phyloP scores from a whole-genome alignment of 2,113 vertebrate species.

The Alaudala cheleensis region DNA sequence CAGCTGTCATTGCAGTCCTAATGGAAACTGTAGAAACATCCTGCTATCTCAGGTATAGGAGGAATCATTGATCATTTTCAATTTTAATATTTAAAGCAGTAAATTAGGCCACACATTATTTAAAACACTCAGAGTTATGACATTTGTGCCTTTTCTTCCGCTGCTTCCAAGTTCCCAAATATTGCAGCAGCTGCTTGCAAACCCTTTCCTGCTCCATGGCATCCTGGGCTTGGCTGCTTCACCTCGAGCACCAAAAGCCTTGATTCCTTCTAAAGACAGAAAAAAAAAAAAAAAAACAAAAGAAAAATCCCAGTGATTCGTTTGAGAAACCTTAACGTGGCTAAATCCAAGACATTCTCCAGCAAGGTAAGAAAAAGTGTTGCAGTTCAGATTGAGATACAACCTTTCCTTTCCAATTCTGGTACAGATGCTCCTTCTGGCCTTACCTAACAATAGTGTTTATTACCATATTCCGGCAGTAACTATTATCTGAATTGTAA shows the following conservation, averaged over 20 bases:
- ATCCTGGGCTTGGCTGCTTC: neutral
- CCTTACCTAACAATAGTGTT: neutral
- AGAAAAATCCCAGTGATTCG: neutral
- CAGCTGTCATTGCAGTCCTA: neutral
- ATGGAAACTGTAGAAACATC: neutral
- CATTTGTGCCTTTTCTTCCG: neutral
- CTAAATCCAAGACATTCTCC: neutral
- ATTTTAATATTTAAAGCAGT: conserved; percentile 29
- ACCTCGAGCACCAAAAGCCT: neutral
- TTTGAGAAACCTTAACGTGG: neutral
- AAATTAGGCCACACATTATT: conserved; percentile 14
- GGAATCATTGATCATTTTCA: neutral
- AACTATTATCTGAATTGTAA: neutral
- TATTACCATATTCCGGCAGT: neutral
- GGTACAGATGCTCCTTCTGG: neutral
- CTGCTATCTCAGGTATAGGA: neutral
- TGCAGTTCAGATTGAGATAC: accelerated
- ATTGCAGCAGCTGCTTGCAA: neutral
- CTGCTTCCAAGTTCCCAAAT: neutral
- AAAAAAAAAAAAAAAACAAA: neutral
- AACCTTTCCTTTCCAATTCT: neutral
- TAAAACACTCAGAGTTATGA: neutral
- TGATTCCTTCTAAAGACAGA: neutral
- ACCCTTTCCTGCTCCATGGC: neutral
- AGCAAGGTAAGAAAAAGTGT: neutral